phyloP scores from a whole-genome alignment of 1,140 invertebrate species.

The Neomicropteryx cornuta region DNA sequence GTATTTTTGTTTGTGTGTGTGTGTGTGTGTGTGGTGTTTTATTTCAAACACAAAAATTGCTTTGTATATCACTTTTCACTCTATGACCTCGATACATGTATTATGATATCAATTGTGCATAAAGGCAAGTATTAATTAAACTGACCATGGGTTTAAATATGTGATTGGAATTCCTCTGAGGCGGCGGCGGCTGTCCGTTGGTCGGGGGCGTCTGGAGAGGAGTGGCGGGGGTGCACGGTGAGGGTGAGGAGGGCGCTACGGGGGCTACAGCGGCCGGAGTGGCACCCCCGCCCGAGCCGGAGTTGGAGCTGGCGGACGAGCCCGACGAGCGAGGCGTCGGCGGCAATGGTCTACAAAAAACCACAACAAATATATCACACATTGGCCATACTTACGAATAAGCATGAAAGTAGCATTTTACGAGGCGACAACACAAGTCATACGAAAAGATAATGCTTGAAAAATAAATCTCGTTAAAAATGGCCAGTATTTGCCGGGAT shows the following conservation, averaged over 20 bases:
- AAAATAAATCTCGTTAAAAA: no score
- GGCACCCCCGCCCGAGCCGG: conserved; percentile 35
- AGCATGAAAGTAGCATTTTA: background rate
- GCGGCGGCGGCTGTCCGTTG: conserved; percentile 47
- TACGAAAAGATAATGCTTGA: background rate
- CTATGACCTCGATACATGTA: no score
- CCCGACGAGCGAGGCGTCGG: conserved; percentile 66
- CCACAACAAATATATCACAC: conserved; percentile 2
- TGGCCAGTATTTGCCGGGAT: no score
- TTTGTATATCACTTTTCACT: no score
- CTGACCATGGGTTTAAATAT: conserved; percentile 76
- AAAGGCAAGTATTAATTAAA: no score
- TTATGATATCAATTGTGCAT: no score
- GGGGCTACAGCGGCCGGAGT: conserved; percentile 26
- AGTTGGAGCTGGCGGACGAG: conserved; percentile 42
- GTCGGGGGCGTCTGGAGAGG: conserved; percentile 29
- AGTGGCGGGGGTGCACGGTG: no score
- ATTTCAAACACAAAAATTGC: no score
- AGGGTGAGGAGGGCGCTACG: conserved; percentile 18
- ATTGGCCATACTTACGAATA: conserved; percentile 2
- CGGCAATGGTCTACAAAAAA: conserved; percentile 56
- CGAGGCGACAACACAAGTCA: conserved; percentile 1
- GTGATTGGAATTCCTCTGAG: conserved; percentile 64
- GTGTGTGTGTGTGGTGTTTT: no score
- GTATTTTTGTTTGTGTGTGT: no score